phyloP scores from a whole-genome alignment of 2,888 invertebrate genomes.

The Hypena proboscidalis region DNA sequence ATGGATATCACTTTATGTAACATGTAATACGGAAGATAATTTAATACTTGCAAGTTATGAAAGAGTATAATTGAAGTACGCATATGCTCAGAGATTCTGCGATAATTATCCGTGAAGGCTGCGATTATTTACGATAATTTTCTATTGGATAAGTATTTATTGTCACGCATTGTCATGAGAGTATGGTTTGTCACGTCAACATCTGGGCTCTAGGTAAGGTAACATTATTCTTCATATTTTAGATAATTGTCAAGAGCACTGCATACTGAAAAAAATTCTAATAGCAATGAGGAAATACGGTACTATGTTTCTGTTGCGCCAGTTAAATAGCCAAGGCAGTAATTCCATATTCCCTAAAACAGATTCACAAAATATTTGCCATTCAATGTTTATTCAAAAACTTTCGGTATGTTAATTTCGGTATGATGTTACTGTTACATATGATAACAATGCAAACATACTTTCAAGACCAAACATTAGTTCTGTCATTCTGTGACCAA shows the following conservation, averaged over 20 bases:
- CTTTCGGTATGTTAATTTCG: no score
- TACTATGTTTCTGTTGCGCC: no score
- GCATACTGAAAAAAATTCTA: neutral
- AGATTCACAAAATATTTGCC: no score
- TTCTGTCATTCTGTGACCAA: neutral
- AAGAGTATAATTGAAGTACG: conserved; percentile 30
- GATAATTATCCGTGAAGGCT: conserved; percentile 7
- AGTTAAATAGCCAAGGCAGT: no score
- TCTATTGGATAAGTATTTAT: conserved; percentile 4
- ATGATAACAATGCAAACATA: no score
- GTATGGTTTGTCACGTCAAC: no score
- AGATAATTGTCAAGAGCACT: neutral
- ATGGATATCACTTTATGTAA: conserved; percentile 35
- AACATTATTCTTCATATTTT: no score
- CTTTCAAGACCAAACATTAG: neutral
- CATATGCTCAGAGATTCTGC: conserved; percentile 1
- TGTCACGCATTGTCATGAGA: no score
- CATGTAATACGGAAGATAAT: conserved; percentile 34
- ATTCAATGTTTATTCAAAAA: neutral
- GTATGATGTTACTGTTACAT: no score
- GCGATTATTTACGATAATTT: conserved; percentile 3
- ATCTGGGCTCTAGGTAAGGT: no score
- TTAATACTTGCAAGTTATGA: conserved; percentile 31
- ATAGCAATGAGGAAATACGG: no score
- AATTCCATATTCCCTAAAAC: no score